Conservation (phyloP, 2,888 invertebrate species). For the Tachystola acroxantha region DNA sequence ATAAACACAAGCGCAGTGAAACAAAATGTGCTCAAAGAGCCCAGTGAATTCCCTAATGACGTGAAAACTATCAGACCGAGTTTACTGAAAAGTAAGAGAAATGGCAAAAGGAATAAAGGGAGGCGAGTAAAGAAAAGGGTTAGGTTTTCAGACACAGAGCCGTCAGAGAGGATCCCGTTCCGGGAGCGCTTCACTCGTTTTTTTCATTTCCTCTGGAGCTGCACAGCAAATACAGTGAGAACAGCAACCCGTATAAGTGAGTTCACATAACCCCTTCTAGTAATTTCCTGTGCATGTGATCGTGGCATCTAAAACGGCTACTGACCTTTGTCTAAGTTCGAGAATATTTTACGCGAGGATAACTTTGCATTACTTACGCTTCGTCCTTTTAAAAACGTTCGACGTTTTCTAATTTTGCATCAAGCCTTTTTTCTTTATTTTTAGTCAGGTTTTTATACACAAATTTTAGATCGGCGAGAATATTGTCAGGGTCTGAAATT, state of each 20-base stretch:
- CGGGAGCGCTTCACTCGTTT: conserved; percentile 46
- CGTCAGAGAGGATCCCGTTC: conserved; percentile 35
- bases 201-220: conserved; percentile 53
- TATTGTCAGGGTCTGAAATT: background rate
- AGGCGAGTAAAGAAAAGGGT: conserved; percentile 53
- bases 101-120: conserved; percentile 34
- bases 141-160: conserved; percentile 49
- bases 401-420: conserved; percentile 21
- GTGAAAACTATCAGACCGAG: conserved; percentile 52
- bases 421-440: conserved; percentile 24
- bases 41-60: conserved; percentile 30
- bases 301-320: conserved; percentile 8
- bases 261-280: conserved; percentile 12
- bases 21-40: conserved; percentile 25
- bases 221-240: conserved; percentile 41
- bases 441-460: conserved; percentile 12
- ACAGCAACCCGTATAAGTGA: conserved; percentile 51
- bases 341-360: conserved; percentile 23
- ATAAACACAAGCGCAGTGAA: conserved; percentile 9
- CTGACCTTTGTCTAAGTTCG: conserved; percentile 22
- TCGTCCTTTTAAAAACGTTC: conserved; percentile 18
- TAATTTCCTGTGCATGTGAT: conserved; percentile 9
- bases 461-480: background rate
- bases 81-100: conserved; percentile 46
- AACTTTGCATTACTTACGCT: conserved; percentile 28